Conservation (phyloP, 2,888 invertebrate species). For the Scaptomyza parva region DNA sequence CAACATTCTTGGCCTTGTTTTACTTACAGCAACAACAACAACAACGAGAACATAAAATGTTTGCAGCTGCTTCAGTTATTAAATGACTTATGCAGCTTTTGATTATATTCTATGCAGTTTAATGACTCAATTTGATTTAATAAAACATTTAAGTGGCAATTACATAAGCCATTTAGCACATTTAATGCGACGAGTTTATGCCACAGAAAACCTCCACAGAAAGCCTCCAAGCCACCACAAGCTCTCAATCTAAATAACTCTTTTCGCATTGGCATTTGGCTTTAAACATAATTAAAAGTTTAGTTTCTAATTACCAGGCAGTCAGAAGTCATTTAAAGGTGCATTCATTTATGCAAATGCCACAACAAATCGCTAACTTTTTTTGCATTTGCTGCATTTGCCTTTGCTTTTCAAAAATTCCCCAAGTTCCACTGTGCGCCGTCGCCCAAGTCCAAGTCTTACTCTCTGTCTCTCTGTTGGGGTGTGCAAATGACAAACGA, state of each 20-base stretch:
- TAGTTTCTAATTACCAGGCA: constrained; percentile 59
- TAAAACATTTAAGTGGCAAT: constrained; percentile 69
- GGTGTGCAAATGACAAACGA: constrained; percentile 77
- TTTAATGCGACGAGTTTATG: constrained; percentile 50
- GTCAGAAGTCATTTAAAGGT: constrained; percentile 59
- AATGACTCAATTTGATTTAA: constrained; percentile 76
- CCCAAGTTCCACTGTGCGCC: constrained; percentile 11
- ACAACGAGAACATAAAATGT: too few species aligned
- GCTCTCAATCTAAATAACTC: not conserved
- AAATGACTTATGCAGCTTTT: constrained; percentile 15
- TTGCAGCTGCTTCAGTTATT: constrained; percentile 23
- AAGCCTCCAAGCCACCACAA: too few species aligned
- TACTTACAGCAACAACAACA: not conserved
- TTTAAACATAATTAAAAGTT: constrained; percentile 63
- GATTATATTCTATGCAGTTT: constrained; percentile 24
- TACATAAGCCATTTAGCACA: constrained; percentile 71
- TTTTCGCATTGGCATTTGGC: constrained; percentile 38
- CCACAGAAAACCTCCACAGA: constrained; percentile 3
- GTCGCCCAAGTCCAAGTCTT: too few species aligned
- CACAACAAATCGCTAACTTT: constrained; percentile 56
- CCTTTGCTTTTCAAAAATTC: constrained; percentile 26
- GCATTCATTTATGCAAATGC: constrained; percentile 79
- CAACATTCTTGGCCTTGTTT: constrained; percentile 29
- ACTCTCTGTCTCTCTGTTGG: constrained; percentile 11
- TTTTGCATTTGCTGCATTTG: constrained; percentile 21